These are phyloP conservation scores for Emys orbicularis DNA, from an alignment of 2,797 vertebrate species.

Conservation along the genomic window DNA sequence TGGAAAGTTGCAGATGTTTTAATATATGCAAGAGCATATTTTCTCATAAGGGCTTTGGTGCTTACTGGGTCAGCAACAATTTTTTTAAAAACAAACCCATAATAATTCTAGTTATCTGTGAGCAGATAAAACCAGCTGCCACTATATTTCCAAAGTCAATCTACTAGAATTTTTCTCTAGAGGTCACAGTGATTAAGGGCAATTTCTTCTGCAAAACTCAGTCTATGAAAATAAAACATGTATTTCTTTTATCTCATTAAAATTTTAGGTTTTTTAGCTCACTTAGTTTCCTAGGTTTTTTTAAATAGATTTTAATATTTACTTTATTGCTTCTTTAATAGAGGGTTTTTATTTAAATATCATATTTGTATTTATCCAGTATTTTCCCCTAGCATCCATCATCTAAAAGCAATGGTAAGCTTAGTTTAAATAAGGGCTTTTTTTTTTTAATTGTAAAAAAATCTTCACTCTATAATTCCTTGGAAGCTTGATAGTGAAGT, in stretches of 20 bases:
- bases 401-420: background rate
- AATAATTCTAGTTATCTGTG: background rate
- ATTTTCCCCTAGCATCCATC: background rate
- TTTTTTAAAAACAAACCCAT: background rate
- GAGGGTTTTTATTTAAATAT: background rate
- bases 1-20: background rate
- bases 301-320: background rate
- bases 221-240: background rate
- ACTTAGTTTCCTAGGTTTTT: background rate
- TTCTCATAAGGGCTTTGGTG: background rate
- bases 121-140: background rate
- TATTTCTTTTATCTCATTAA: background rate
- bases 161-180: background rate
- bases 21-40: background rate
- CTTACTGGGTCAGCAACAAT: accelerated
- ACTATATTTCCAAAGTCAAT: background rate
- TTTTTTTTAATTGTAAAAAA: background rate
- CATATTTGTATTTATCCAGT: background rate
- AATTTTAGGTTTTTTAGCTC: background rate
- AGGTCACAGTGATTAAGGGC: background rate
- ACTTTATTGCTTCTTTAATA: background rate
- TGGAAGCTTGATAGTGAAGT: background rate
- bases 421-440: accelerated
- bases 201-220: background rate
- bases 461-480: background rate